A percentile compares a stretch with the other conserved stretches of the same genome.
phyloP scores from a whole-genome alignment of 1,140 invertebrate genomes.

The Drosophila parabipectinata region DNA sequence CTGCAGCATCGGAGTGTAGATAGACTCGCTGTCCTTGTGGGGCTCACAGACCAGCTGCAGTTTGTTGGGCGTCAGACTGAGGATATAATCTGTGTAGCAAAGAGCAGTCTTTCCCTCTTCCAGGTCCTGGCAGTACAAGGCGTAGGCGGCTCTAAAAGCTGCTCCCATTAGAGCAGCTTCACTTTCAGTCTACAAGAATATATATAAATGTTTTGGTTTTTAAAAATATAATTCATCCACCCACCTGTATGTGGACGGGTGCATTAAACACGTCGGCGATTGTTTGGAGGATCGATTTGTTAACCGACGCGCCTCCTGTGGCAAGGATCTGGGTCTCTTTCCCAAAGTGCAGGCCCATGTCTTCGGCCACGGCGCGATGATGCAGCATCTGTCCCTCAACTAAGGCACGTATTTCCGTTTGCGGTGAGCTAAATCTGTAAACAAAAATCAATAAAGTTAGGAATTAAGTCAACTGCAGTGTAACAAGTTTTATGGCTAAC shows the following conservation, averaged over 20 bases:
- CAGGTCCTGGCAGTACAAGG: slow-evolving; percentile 76
- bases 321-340: slow-evolving; percentile 87
- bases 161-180: slow-evolving; percentile 94
- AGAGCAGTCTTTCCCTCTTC: slow-evolving; percentile 6
- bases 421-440: slow-evolving; percentile 84
- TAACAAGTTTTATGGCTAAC: background rate
- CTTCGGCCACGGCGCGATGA: slow-evolving; percentile 91
- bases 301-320: slow-evolving; percentile 95
- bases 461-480: background rate
- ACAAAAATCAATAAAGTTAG: background rate
- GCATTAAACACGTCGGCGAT: slow-evolving; percentile 96
- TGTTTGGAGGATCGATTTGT: slow-evolving; percentile 93
- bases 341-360: slow-evolving; percentile 89
- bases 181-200: slow-evolving; percentile 86
- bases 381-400: slow-evolving; percentile 96
- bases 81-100: slow-evolving; percentile 69
- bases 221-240: background rate
- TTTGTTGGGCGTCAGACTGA: slow-evolving; percentile 63
- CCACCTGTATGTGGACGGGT: slow-evolving; percentile 93
- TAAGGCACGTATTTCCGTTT: slow-evolving; percentile 94
- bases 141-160: slow-evolving; percentile 92
- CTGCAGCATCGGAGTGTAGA: slow-evolving; percentile 87
- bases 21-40: slow-evolving; percentile 87
- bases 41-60: slow-evolving; percentile 86
- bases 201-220: too few species aligned